Conservation (phyloP, 2,797 vertebrate genomes). For the Trachops cirrhosus region DNA sequence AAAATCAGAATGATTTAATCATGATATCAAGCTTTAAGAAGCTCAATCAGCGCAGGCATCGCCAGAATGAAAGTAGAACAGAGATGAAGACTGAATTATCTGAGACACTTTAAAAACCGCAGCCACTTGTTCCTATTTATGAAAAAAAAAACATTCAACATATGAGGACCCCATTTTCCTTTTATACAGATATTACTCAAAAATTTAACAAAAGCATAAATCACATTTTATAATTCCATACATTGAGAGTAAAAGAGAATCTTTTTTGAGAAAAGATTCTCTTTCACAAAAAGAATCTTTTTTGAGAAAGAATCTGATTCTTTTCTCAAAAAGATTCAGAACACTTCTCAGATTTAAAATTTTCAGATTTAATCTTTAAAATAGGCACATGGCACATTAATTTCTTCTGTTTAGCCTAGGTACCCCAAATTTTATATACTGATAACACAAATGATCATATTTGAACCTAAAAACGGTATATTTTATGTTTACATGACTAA, state of each 20-base stretch:
- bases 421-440: neutral
- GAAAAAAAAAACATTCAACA: neutral
- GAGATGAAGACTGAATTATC: constrained; percentile 5
- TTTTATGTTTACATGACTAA: neutral
- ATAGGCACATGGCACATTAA: neutral
- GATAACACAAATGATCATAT: neutral
- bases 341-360: neutral
- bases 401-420: neutral
- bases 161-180: neutral
- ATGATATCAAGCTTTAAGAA: constrained; percentile 73
- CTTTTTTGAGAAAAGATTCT: constrained; percentile 15
- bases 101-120: neutral
- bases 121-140: neutral
- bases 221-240: neutral
- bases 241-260: neutral
- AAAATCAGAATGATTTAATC: constrained; percentile 63
- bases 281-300: constrained; percentile 23
- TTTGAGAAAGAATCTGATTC: no score
- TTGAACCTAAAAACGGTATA: neutral
- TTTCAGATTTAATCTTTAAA: constrained; percentile 6
- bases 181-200: neutral
- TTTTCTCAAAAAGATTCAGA: constrained; percentile 28
- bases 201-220: neutral
- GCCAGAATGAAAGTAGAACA: constrained; percentile 37
- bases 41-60: constrained; percentile 48